phyloP scores from a whole-genome alignment of 2,888 invertebrate species.

The Trichopria drosophilae region DNA sequence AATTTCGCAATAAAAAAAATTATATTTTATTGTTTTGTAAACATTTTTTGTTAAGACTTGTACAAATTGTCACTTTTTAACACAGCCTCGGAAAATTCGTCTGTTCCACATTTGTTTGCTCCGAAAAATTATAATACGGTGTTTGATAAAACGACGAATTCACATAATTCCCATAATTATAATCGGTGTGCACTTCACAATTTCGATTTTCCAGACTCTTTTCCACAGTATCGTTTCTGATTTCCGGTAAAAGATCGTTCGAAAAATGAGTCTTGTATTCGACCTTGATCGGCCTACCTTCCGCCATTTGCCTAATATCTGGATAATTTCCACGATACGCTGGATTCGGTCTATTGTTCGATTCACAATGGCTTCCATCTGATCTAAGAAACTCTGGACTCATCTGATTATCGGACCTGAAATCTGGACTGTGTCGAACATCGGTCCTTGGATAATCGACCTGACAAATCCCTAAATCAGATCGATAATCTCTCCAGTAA shows the following conservation, averaged over 20 bases:
- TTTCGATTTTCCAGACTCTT: constrained; percentile 25
- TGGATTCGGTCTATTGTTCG: too few relatives aligned
- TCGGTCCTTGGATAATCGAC: constrained; percentile 45
- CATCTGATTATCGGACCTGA: constrained; percentile 40
- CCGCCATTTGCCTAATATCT: constrained; percentile 24
- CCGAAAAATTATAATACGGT: constrained; percentile 53
- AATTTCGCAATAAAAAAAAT: background rate
- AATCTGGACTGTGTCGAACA: constrained; percentile 46
- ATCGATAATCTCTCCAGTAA: constrained; percentile 46
- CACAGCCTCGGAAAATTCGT: constrained; percentile 53
- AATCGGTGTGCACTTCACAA: constrained; percentile 45
- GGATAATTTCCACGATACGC: constrained; percentile 27
- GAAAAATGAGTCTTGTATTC: constrained; percentile 38
- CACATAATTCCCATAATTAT: constrained; percentile 47
- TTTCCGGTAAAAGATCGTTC: constrained; percentile 42
- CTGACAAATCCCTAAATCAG: constrained; percentile 18
- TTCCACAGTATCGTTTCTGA: constrained; percentile 36
- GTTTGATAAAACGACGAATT: constrained; percentile 49
- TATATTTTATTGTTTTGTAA: background rate
- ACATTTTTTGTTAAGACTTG: background rate
- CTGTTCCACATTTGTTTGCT: constrained; percentile 49
- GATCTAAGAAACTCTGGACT: constrained; percentile 41
- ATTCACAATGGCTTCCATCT: constrained; percentile 36
- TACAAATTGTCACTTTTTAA: constrained; percentile 34
- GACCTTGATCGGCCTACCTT: constrained; percentile 16